Evolutionary conservation across 2,888 invertebrate species (phyloP).

Genomic region (Scrobipalpa costella): DNA sequence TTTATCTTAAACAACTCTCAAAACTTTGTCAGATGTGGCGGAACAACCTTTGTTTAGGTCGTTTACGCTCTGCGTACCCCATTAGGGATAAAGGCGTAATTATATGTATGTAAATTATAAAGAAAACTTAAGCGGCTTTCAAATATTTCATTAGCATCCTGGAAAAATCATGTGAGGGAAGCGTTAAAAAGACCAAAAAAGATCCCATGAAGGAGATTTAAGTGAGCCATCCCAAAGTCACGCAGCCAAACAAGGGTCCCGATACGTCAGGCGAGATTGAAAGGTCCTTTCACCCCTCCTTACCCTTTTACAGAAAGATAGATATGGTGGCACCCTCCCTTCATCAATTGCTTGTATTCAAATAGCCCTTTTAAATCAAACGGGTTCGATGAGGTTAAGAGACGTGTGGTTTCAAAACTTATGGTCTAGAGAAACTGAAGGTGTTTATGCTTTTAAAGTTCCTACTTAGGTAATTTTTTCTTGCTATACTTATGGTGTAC

Average conservation of each 20-base stretch:
- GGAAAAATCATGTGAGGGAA: neutral
- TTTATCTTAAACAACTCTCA: no score
- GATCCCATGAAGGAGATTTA: neutral
- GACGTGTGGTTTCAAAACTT: neutral
- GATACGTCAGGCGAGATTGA: conserved; percentile 11
- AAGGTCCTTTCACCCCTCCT: neutral
- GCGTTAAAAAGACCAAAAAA: neutral
- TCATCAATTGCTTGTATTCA: conserved; percentile 21
- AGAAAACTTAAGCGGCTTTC: no score
- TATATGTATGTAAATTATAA: no score
- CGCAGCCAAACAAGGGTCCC: conserved; percentile 6
- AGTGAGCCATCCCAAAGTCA: conserved; percentile 7
- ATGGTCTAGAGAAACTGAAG: no score
- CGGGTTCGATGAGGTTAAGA: neutral
- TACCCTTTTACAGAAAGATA: conserved; percentile 13
- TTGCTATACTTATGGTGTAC: no score
- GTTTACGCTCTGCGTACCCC: no score
- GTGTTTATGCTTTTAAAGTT: no score
- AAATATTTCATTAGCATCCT: no score
- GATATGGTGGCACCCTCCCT: neutral
- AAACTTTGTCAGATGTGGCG: no score
- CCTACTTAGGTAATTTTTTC: no score
- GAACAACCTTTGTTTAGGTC: no score
- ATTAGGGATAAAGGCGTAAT: no score
- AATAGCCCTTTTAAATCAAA: conserved; percentile 21